Base-by-base conservation (phyloP, 2,888 invertebrate species). In the Morpho deidamia region DNA sequence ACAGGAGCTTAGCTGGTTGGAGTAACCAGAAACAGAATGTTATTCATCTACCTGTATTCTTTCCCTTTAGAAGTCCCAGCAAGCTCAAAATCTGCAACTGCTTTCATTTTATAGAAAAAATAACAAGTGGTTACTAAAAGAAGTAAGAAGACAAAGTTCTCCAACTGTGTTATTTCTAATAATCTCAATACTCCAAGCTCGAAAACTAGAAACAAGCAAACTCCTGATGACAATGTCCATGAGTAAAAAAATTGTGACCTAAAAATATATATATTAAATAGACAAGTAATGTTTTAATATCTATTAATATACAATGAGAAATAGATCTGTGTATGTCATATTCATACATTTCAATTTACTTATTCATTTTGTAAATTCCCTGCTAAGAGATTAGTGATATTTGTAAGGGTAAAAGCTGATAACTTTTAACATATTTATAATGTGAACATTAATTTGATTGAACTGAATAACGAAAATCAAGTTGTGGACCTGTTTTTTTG, bases 241-340 rank as follows among this genome's bases (percentile, higher is more conserved):
- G 93, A 91, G 58, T 92, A 90, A 75, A 95, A 95, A 76, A 96
- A 95, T 69, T 93, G 92, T 1, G 95, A 94, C 56, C 92, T 90
- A 71, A n/a, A 80, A 81, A 23, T 5, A 23, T 5, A 23, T 14
- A 23, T 23, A 23, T 5, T 23, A 23, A 23, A 23, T 23, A 23
- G 23, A 23, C 23, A 23, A 23, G 23, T 23, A 23, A 23, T 23
- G 2, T 23, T 23, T 23, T 23, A 23, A 5, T 23, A 23, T 23
- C 23, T 23, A 23, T 23, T 23, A n/a, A n/a, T n/a, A n/a, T n/a
- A n/a, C n/a, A n/a, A n/a, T n/a, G n/a, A n/a, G n/a, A n/a, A n/a
- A n/a, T n/a, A n/a, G n/a, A n/a, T n/a, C n/a, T n/a, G n/a, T n/a
- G n/a, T n/a, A n/a, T n/a, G n/a, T n/a, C n/a, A n/a, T n/a, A n/a